These are phyloP conservation scores for Gulo gulo DNA, from an alignment of 2,113 vertebrate genomes.

Conservation along the genomic window DNA sequence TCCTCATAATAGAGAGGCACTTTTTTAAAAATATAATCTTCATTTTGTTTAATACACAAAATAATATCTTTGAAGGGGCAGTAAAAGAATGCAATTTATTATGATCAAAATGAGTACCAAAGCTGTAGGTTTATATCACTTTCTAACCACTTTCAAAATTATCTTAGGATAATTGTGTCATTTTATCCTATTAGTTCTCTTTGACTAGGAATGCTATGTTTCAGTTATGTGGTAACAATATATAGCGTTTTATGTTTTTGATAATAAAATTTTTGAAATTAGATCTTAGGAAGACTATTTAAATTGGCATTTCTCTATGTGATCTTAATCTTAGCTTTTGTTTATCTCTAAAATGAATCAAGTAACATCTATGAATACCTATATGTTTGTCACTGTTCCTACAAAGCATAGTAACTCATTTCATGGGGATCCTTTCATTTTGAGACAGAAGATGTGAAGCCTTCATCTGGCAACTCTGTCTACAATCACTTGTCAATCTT, in stretches of 20 bases:
- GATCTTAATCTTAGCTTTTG: background rate
- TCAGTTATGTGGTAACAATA: background rate
- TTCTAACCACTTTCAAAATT: background rate
- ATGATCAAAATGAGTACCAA: background rate
- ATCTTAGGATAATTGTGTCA: background rate
- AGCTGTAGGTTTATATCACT: background rate
- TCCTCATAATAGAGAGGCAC: background rate
- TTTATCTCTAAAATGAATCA: background rate
- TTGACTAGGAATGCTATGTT: background rate
- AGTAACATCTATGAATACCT: background rate
- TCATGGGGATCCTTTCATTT: background rate
- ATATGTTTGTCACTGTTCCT: background rate
- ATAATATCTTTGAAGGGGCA: background rate
- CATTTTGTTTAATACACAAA: background rate
- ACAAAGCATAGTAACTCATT: constrained; percentile 20
- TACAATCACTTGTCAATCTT: background rate
- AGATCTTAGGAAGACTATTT: background rate
- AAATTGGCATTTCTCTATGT: constrained; percentile 4
- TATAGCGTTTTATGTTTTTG: background rate
- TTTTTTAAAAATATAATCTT: background rate
- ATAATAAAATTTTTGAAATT: background rate
- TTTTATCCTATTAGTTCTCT: background rate
- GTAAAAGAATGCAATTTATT: background rate
- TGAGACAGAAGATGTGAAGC: background rate
- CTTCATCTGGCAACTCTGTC: background rate